Base-by-base conservation (phyloP, 2,113 vertebrate species). In the Colossoma macropomum region DNA sequence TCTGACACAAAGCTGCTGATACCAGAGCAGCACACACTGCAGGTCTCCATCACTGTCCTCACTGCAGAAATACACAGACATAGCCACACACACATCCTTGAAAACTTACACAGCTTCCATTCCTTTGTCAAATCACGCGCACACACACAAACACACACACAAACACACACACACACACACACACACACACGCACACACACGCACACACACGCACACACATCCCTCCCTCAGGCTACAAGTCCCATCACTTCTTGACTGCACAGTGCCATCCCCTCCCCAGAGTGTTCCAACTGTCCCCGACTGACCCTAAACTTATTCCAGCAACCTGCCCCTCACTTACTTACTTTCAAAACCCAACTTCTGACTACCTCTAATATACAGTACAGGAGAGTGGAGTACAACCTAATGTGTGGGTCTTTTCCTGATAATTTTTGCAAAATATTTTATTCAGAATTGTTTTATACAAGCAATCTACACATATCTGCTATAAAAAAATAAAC, bases 131-230 rank as follows among this genome's bases (percentile, higher is more conserved):
- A 52, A 15, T 17, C 50, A 52, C 62, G 66, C 75, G 50, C n/a
- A 66, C 25, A 50, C 34, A 65, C 34, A 77, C 34, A 25, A n/a
- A n/a, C n/a, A n/a, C n/a, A n/a, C n/a, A n/a, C n/a, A n/a, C n/a
- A n/a, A n/a, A n/a, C n/a, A n/a, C n/a, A n/a, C n/a, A n/a, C n/a
- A n/a, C n/a, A 52, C 50, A 52, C 62, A 77, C 75, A 66, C n/a
- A 66, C 25, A 50, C 34, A 65, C 34, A 77, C 34, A 25, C n/a
- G n/a, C n/a, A n/a, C n/a, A n/a, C n/a, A n/a, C n/a, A n/a, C n/a
- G n/a, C n/a, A 52, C 50, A 52, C 62, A 77, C 75, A 66, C n/a
- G 52, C 25, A 50, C 34, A 65, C 34, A 77, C 34, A 25, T 4
- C 41, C n/a, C 3, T 27, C 8, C 50, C 13, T 59, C 30, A 38